Evolutionary conservation across 2,888 invertebrate species (phyloP).

Genomic region (Leptarthrus brevirostris): DNA sequence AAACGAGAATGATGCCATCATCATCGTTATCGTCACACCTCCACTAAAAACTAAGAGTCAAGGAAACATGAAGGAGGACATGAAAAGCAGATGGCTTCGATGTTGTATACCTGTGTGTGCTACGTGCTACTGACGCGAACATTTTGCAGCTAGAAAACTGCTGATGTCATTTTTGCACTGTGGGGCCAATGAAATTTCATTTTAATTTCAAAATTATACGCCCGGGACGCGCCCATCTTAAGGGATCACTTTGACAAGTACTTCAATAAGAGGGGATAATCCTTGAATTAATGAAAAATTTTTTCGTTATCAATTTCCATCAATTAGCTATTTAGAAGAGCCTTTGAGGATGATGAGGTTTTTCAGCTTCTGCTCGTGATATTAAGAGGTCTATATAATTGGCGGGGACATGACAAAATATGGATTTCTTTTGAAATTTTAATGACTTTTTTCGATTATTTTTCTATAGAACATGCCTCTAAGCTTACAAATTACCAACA

Average conservation of each 20-base stretch:
- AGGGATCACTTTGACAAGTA: slow-evolving; percentile 4
- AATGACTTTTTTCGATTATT: too few species aligned
- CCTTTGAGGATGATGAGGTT: background rate
- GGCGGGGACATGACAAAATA: too few species aligned
- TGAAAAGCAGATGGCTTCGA: too few species aligned
- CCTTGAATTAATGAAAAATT: slow-evolving; percentile 3
- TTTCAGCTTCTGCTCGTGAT: background rate
- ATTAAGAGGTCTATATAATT: background rate
- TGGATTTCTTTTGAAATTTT: too few species aligned
- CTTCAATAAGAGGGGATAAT: background rate
- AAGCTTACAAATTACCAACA: too few species aligned
- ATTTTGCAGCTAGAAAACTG: background rate
- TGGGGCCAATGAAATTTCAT: background rate
- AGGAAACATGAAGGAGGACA: slow-evolving; percentile 2
- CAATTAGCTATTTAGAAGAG: background rate
- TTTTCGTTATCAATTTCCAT: background rate
- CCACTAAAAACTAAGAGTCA: slow-evolving; percentile 11
- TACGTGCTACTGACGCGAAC: background rate
- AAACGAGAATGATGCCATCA: background rate
- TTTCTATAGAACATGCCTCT: too few species aligned
- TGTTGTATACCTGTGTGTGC: background rate
- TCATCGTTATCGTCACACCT: background rate
- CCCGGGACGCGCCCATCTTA: background rate
- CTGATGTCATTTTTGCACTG: slow-evolving; percentile 1
- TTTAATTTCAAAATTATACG: background rate